These are phyloP conservation scores for Oenanthe oenanthe DNA, from an alignment of 2,113 vertebrate species.

Conservation along the genomic window DNA sequence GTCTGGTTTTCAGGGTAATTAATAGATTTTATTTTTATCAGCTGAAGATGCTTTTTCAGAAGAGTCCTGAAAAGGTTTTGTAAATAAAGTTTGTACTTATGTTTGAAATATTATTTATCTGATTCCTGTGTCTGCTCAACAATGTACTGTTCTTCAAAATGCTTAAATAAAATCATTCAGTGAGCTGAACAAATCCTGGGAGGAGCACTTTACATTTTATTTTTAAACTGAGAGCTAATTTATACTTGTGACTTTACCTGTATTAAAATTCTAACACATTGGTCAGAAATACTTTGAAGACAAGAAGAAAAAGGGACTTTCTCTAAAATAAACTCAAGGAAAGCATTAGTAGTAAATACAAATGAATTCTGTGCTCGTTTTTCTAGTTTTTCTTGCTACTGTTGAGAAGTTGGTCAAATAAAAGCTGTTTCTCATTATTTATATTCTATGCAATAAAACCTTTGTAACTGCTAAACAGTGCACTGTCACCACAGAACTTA, in stretches of 20 bases:
- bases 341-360: not conserved
- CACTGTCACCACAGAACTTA: not conserved
- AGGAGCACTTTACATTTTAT: not conserved
- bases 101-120: constrained; percentile 53
- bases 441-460: not conserved
- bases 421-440: constrained; percentile 14
- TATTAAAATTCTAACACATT: not conserved
- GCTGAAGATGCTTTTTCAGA: constrained; percentile 35
- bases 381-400: not conserved
- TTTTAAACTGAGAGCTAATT: not conserved
- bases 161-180: not conserved
- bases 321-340: not conserved
- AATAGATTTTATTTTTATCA: constrained; percentile 63
- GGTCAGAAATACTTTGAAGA: not conserved
- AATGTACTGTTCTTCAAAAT: not conserved
- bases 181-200: not conserved
- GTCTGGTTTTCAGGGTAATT: constrained; percentile 48
- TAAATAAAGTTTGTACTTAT: constrained; percentile 58
- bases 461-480: not conserved
- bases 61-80: constrained; percentile 56
- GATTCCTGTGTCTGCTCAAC: not conserved
- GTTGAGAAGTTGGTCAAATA: constrained; percentile 10
- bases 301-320: not conserved
- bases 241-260: not conserved
- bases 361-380: not conserved